Base-by-base conservation (phyloP, 2,888 invertebrate genomes). In the Sinhomidia bicolor region DNA sequence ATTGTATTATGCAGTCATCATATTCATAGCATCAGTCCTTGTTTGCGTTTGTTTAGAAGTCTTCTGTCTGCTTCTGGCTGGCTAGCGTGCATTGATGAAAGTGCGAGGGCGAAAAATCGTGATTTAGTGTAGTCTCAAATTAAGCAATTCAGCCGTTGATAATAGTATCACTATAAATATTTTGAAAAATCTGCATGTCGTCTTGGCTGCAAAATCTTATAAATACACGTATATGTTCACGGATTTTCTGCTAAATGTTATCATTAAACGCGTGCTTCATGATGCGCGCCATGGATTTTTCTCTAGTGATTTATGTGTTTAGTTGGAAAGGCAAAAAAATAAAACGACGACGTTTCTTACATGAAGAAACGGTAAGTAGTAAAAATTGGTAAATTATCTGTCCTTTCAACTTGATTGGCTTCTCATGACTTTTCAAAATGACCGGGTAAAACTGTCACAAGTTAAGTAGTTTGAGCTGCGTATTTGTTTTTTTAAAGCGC, bases 51-150 rank as follows among this genome's bases (percentile, higher is more conserved):
- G 23, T 1, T 17, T 51, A 12, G 41, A n/a, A 36, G 47, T 68
- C 12, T 60, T 62, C 20, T 47, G 62, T 23, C n/a, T n/a, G n/a
- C n/a, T n/a, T n/a, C n/a, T n/a, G n/a, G n/a, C n/a, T n/a, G n/a
- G n/a, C n/a, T n/a, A n/a, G n/a, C n/a, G n/a, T 20, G 32, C 20
- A 12, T 57, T 79, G 17, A 62, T 9, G 44, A 74, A 74, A 74
- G 29, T 47, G 74, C 80, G 86, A 86, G 68, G 80, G 86, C 71
- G 87, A 88, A 62, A 7, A 74, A 41, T 82, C 88, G 78, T 88
- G 88, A 78, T 88, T 88, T 82, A 88, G 78, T 82, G 82, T 82
- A 51, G 82, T 88, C 76, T 82, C 82, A 88, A 82, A 76, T 62
- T 82, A 36, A 88, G 62, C 47, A 88, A 82, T 82, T 78, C 65